phyloP scores from a whole-genome alignment of 2,797 vertebrate genomes.

The Melopsittacus undulatus region DNA sequence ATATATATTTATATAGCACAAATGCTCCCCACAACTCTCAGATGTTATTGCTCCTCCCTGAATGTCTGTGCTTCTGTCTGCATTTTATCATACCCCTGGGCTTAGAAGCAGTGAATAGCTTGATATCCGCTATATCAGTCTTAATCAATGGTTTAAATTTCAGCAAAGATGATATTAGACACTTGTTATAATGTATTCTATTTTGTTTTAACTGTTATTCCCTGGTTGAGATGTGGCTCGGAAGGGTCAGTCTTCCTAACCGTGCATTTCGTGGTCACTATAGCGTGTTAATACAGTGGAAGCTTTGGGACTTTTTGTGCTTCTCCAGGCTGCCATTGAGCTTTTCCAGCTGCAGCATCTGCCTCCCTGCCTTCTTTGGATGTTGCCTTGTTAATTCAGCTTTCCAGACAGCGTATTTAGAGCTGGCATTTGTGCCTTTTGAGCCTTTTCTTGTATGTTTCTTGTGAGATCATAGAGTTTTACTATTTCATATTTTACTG shows the following conservation, averaged over 20 bases:
- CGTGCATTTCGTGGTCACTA: fast-evolving
- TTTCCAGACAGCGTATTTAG: background rate
- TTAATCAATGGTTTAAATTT: background rate
- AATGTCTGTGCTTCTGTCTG: background rate
- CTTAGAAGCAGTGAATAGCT: background rate
- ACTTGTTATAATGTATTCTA: background rate
- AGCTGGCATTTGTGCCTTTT: background rate
- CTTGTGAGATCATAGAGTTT: background rate
- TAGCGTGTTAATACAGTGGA: background rate
- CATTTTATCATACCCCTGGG: background rate
- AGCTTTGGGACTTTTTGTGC: background rate
- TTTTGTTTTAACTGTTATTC: background rate
- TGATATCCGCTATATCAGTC: background rate
- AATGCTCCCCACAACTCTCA: background rate
- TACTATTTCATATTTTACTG: background rate
- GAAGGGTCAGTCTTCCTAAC: background rate
- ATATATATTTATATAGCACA: background rate
- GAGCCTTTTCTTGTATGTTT: background rate
- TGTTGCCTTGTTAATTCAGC: background rate
- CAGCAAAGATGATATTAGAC: background rate
- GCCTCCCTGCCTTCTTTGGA: background rate
- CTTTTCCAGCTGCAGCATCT: background rate
- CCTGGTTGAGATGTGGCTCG: background rate
- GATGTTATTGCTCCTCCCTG: background rate
- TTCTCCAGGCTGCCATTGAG: background rate